These are phyloP conservation scores for Etia nguti DNA, from an alignment of 2,113 vertebrate species.

Conservation along the genomic window DNA sequence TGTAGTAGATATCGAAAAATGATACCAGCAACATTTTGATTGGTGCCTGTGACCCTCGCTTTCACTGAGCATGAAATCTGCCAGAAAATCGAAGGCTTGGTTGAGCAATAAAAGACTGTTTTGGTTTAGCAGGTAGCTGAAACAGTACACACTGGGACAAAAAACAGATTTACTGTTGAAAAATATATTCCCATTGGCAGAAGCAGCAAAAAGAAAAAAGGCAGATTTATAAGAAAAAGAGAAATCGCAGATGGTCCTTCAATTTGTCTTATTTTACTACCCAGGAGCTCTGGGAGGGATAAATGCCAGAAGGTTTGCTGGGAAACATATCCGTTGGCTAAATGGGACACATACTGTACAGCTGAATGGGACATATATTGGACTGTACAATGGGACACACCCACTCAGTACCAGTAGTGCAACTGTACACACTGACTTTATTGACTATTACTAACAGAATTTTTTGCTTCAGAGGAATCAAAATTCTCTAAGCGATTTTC, in stretches of 20 bases:
- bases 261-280: background rate
- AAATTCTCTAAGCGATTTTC: background rate
- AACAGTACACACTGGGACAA: accelerated
- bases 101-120: background rate
- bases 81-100: background rate
- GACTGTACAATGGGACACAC: background rate
- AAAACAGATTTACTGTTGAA: background rate
- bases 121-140: background rate
- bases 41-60: accelerated
- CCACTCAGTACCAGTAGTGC: background rate
- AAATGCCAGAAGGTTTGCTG: background rate
- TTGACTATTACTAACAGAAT: background rate
- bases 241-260: background rate
- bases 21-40: background rate
- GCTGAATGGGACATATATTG: background rate
- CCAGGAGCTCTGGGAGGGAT: background rate
- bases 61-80: background rate
- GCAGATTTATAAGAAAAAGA: background rate
- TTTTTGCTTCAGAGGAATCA: background rate
- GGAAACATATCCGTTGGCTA: background rate
- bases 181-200: background rate
- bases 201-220: background rate
- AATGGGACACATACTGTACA: background rate
- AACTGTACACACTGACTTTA: background rate
- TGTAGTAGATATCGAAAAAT: background rate